Evolutionary conservation across 2,113 vertebrate species (phyloP).

Genomic region (Tyto alba): DNA sequence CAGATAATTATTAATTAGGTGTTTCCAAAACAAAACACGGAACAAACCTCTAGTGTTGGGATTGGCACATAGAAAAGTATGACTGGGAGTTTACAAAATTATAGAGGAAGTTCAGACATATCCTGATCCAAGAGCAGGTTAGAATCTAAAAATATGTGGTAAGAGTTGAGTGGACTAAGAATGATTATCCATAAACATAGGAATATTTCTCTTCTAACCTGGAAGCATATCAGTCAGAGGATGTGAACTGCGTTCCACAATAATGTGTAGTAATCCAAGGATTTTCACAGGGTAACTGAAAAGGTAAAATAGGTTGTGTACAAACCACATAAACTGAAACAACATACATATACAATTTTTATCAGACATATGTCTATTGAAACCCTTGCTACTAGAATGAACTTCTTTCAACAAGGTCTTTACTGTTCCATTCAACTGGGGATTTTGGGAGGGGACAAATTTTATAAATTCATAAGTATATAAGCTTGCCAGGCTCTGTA

Average conservation of each 20-base stretch:
- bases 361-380: not conserved
- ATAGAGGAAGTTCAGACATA: not conserved
- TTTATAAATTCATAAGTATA: not conserved
- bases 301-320: not conserved
- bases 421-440: not conserved
- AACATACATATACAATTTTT: not conserved
- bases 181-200: not conserved
- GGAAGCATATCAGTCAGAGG: not conserved
- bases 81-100: not conserved
- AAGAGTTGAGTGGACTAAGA: not conserved
- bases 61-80: not conserved
- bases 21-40: constrained; percentile 3
- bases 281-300: not conserved
- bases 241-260: not conserved
- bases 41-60: constrained; percentile 8
- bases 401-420: not conserved
- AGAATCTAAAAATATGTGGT: not conserved
- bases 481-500: not conserved
- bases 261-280: not conserved
- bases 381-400: not conserved
- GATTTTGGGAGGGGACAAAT: not conserved
- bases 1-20: constrained; percentile 16
- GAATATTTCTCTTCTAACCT: not conserved
- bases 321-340: not conserved
- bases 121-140: not conserved